Conservation (phyloP, 2,888 invertebrate species). For the Rhamphomyia laevipes region DNA sequence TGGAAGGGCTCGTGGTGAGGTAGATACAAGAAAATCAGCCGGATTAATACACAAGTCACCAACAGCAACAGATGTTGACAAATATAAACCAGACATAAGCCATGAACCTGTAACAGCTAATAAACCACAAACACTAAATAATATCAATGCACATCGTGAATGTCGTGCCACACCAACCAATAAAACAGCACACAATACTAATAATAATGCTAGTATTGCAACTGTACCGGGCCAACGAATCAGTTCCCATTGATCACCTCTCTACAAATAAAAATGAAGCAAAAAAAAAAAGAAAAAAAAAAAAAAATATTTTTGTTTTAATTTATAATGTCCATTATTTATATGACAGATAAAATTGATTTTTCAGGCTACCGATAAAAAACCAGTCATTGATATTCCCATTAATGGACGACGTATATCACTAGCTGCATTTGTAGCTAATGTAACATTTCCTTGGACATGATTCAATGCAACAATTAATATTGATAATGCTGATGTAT, state of each 20-base stretch:
- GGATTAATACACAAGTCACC: constrained; percentile 80
- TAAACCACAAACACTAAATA: constrained; percentile 77
- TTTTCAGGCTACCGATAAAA: constrained; percentile 37
- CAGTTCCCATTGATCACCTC: constrained; percentile 61
- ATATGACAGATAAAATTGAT: too few species aligned
- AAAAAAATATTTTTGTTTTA: background rate
- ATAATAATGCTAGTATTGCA: constrained; percentile 71
- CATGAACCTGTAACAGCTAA: constrained; percentile 82
- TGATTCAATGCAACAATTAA: constrained; percentile 57
- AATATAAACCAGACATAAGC: constrained; percentile 77
- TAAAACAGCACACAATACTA: constrained; percentile 78
- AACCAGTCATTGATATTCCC: constrained; percentile 54
- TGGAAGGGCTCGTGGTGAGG: constrained; percentile 46
- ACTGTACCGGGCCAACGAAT: constrained; percentile 82
- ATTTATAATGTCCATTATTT: too few species aligned
- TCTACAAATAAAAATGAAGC: constrained; percentile 44
- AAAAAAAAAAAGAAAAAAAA: background rate
- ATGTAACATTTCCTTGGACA: constrained; percentile 60
- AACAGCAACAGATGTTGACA: constrained; percentile 72
- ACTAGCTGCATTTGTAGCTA: constrained; percentile 62
- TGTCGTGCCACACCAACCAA: constrained; percentile 82
- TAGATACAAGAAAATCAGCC: constrained; percentile 62
- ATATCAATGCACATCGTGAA: constrained; percentile 77
- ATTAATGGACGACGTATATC: constrained; percentile 62
- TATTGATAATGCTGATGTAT: constrained; percentile 62